phyloP scores from a whole-genome alignment of 23 tunicate genomes.

The Trididemnum nubilum region DNA sequence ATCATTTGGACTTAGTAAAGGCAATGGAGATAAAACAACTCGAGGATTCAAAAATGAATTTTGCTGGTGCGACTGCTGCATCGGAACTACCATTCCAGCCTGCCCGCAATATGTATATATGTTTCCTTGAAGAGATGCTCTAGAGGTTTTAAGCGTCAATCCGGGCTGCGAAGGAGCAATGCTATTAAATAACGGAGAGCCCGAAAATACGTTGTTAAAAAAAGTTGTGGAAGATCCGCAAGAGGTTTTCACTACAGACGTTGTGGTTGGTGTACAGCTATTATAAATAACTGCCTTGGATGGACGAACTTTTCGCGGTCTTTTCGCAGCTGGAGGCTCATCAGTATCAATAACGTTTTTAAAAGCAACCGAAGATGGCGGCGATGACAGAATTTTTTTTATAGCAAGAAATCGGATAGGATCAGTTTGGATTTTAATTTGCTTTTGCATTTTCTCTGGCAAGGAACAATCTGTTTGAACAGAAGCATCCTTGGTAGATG shows the following conservation, averaged over 20 bases:
- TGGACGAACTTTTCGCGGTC: conserved; percentile 14
- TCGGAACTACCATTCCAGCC: background rate
- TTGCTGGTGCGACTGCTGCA: background rate
- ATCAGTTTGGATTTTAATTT: no score
- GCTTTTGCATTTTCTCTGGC: no score
- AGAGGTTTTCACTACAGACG: background rate
- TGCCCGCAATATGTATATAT: background rate
- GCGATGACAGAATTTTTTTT: background rate
- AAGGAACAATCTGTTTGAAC: no score
- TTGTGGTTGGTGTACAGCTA: background rate
- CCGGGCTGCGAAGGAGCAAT: conserved; percentile 8
- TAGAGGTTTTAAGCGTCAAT: background rate
- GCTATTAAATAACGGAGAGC: background rate
- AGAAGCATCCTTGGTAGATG: background rate
- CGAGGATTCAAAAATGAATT: conserved; percentile 12
- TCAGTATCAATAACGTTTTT: background rate
- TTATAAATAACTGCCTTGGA: background rate
- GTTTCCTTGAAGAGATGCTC: background rate
- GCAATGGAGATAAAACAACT: conserved; percentile 25
- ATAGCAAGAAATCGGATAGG: background rate
- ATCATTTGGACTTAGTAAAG: background rate
- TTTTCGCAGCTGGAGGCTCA: background rate
- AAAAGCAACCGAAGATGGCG: background rate
- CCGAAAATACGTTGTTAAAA: background rate
- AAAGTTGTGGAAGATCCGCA: background rate